phyloP scores from a whole-genome alignment of 2,888 invertebrate genomes.

The Euplexia lucipara region DNA sequence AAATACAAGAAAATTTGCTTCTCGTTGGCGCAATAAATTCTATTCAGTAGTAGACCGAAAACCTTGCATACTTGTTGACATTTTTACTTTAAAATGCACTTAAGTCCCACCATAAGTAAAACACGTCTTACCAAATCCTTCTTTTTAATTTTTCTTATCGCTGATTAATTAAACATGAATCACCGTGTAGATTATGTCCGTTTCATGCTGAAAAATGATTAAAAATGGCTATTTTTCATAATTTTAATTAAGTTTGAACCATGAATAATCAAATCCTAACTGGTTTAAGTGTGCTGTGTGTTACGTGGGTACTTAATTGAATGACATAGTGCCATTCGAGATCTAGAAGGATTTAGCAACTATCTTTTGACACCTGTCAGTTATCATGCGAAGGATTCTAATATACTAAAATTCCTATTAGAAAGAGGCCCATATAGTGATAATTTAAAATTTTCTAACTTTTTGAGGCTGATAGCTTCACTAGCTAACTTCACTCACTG shows the following conservation, averaged over 20 bases:
- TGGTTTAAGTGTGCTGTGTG: neutral
- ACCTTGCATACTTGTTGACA: neutral
- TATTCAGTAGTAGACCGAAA: neutral
- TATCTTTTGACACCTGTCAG: too few relatives aligned
- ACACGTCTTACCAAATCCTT: neutral
- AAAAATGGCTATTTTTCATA: too few relatives aligned
- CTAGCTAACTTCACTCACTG: too few relatives aligned
- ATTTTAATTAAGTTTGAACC: slow-evolving; percentile 13
- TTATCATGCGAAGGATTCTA: too few relatives aligned
- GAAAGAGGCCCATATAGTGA: too few relatives aligned
- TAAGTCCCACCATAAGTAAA: neutral
- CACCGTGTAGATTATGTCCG: neutral
- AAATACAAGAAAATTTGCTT: too few relatives aligned
- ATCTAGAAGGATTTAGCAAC: too few relatives aligned
- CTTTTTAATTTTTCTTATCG: neutral
- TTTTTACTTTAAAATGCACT: neutral
- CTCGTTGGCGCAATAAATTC: too few relatives aligned
- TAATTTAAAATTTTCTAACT: too few relatives aligned
- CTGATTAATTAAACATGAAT: slow-evolving; percentile 13
- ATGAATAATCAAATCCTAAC: neutral
- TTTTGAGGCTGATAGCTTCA: too few relatives aligned
- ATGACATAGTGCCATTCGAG: too few relatives aligned
- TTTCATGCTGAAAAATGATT: slow-evolving; percentile 12
- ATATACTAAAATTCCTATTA: too few relatives aligned
- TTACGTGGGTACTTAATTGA: neutral